Evolutionary conservation across 2,888 invertebrate species (phyloP).

Genomic region (Empis stercorea): DNA sequence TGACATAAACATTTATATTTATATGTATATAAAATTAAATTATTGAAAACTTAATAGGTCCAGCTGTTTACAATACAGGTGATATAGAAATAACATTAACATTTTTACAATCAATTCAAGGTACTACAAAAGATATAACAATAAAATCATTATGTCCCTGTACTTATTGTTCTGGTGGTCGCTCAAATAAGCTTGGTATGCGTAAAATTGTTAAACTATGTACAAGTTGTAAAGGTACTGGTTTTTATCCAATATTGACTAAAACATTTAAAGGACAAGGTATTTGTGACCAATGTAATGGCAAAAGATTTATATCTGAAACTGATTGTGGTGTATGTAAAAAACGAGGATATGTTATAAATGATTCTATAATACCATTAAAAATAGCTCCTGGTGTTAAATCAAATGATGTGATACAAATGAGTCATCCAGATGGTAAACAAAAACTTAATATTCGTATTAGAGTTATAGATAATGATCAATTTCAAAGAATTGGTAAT

Average conservation of each 20-base stretch:
- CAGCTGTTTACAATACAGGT: neutral
- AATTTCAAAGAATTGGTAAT: slow-evolving; percentile 26
- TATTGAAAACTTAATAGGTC: too few species aligned
- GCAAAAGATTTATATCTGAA: slow-evolving; percentile 25
- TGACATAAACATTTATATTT: too few species aligned
- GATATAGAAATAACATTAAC: slow-evolving; percentile 22
- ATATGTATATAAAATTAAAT: too few species aligned
- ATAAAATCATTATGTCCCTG: slow-evolving; percentile 24
- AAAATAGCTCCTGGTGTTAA: slow-evolving; percentile 24
- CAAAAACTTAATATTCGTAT: slow-evolving; percentile 22
- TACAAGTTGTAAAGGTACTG: slow-evolving; percentile 29
- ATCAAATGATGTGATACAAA: slow-evolving; percentile 22
- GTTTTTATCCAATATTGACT: slow-evolving; percentile 21
- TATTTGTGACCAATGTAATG: slow-evolving; percentile 25
- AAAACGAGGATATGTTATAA: slow-evolving; percentile 24
- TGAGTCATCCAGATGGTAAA: slow-evolving; percentile 25
- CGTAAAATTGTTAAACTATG: slow-evolving; percentile 24
- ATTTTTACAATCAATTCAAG: slow-evolving; percentile 27
- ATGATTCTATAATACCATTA: slow-evolving; percentile 20
- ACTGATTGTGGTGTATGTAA: slow-evolving; percentile 25
- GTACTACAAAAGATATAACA: slow-evolving; percentile 24
- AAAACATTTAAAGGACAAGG: slow-evolving; percentile 17
- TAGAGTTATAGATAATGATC: slow-evolving; percentile 21
- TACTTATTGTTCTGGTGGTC: slow-evolving; percentile 26
- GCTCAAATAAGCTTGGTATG: slow-evolving; percentile 19